A percentile compares a stretch with the other conserved stretches of the same genome.
Evolutionary conservation across 2,797 vertebrate genomes (phyloP).

Genomic region (Dryobates pubescens): DNA sequence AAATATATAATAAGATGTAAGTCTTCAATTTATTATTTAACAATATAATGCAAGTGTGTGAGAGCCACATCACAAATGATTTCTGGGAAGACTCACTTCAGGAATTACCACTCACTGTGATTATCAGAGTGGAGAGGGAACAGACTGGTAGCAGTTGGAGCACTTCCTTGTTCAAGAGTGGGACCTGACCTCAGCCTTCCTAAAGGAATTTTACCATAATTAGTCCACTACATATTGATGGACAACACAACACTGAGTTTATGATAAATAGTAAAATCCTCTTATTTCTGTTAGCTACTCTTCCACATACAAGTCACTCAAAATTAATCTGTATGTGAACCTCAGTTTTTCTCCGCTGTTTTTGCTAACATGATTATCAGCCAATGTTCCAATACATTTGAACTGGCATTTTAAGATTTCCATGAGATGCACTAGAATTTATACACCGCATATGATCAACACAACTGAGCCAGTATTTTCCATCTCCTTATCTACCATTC

Average conservation of each 20-base stretch:
- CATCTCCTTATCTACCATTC: neutral
- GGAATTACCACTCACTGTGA: neutral
- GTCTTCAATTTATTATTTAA: neutral
- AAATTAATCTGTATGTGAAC: neutral
- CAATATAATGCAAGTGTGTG: neutral
- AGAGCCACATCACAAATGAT: neutral
- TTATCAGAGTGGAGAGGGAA: neutral
- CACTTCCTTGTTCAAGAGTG: neutral
- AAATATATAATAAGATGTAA: neutral
- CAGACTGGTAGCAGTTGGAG: neutral
- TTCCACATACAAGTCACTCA: neutral
- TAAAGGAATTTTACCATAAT: neutral
- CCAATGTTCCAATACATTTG: neutral
- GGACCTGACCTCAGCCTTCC: neutral
- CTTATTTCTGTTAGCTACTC: neutral
- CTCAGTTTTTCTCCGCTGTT: neutral
- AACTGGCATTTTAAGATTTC: neutral
- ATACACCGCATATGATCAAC: neutral
- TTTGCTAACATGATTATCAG: neutral
- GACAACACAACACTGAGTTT: neutral
- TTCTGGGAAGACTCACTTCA: neutral
- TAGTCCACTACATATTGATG: fast-evolving
- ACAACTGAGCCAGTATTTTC: neutral
- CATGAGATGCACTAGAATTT: neutral
- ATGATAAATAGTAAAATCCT: neutral